Evolutionary conservation across 2,797 vertebrate genomes (phyloP).

Genomic region (Brachyalestes nurse): DNA sequence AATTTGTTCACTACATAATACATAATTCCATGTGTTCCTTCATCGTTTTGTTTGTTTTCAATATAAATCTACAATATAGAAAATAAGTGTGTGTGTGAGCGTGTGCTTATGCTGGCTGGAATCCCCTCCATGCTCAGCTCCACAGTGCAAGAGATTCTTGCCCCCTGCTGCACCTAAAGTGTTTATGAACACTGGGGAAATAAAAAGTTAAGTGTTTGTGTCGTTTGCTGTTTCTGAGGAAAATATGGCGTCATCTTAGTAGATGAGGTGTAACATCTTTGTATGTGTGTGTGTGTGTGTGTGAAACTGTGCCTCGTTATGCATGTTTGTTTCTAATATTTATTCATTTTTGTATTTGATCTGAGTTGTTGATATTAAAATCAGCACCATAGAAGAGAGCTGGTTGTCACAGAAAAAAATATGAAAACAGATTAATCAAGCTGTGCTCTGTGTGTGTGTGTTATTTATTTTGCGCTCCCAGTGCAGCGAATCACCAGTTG

Average conservation of each 20-base stretch:
- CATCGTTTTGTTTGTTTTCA: no score
- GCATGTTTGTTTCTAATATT: constrained; percentile 25
- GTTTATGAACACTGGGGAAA: constrained; percentile 19
- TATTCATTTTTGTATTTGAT: constrained; percentile 32
- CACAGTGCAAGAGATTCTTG: no score
- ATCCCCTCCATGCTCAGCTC: no score
- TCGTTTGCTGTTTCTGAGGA: constrained; percentile 10
- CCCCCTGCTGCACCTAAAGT: neutral
- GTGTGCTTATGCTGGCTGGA: no score
- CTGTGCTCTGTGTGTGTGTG: constrained; percentile 9
- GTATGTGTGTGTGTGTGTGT: constrained; percentile 8
- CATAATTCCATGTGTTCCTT: no score
- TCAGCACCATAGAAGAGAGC: neutral
- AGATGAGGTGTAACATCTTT: constrained; percentile 25
- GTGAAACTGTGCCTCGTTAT: neutral
- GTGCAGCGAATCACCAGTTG: neutral
- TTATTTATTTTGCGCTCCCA: constrained; percentile 12
- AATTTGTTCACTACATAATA: no score
- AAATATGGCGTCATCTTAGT: constrained; percentile 22
- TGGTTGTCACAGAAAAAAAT: constrained; percentile 4
- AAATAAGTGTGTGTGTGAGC: no score
- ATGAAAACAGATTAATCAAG: constrained; percentile 19
- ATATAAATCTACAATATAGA: no score
- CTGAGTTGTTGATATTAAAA: constrained; percentile 25
- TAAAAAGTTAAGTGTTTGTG: constrained; percentile 33